Base-by-base conservation (phyloP, 2,797 vertebrate genomes). In the Poecilia velifera region DNA sequence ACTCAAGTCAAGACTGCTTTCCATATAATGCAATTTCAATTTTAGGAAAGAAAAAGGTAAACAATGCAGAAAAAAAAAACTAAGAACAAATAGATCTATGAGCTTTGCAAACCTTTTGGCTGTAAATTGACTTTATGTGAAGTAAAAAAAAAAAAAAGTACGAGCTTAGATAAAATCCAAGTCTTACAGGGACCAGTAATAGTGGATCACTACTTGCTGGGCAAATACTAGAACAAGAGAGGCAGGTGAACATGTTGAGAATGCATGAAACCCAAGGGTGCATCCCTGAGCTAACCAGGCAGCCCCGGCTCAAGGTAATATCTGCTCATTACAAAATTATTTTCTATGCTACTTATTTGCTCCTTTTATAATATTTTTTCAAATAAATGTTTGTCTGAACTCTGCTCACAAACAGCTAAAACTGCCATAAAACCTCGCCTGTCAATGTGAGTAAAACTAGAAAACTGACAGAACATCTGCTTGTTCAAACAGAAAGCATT, bases 1-100 rank as follows among this genome's bases (percentile, higher is more conserved):
- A 45, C 51, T 34, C 25, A n/a, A 45, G 41, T 71, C 5, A 20
- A 77, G n/a, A 55, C 64, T 57, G 41, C 68, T 71, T 78, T 71
- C 22, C 34, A 68, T 41, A 22, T 1, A 28, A 12, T 49, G 1
- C 41, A 76, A 46, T 53, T 36, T 66, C 34, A 71, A 43, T 49
- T 77, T 71, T 39, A 36, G 28, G 43, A n/a, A 36, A 9, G 31
- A 25, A 4, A 76, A 59, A 25, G 22, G 20, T 34, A 49, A 46
- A 39, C 9, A 14, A 10, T 25, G 45, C 71, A 72, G 28, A 31
- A 47, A 47, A 18, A 49, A 53, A 73, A 25, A 34, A 4, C 31
- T 20, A 47, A 49, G 47, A 64, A 76, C 36, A 64, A 34, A 64
- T 36, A 3, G 2, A 76, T 7, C 12, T 70, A 12, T 25, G 18